These are phyloP conservation scores for Hirtodrosophila trivittata DNA, from an alignment of 2,888 invertebrate species.

Conservation along the genomic window DNA sequence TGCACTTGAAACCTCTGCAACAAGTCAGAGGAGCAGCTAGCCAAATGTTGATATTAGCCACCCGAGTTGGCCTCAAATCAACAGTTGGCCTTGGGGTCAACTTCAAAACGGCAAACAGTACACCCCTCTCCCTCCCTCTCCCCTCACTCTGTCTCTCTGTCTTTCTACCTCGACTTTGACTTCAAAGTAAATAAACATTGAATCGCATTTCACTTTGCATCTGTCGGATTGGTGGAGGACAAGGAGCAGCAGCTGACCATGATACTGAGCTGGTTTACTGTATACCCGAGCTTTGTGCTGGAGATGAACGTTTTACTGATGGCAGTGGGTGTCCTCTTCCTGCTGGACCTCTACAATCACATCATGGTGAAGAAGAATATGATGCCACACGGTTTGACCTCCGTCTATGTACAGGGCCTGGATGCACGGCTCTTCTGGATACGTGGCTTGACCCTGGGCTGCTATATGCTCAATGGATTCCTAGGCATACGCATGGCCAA, in stretches of 20 bases:
- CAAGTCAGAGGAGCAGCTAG: slow-evolving; percentile 41
- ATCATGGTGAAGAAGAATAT: not conserved
- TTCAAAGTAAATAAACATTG: slow-evolving; percentile 63
- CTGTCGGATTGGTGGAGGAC: not conserved
- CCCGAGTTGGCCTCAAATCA: slow-evolving; percentile 44
- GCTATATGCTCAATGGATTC: slow-evolving; percentile 19
- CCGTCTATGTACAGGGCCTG: slow-evolving; percentile 14
- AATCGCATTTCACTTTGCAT: slow-evolving; percentile 28
- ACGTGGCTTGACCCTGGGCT: slow-evolving; percentile 11
- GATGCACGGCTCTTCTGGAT: slow-evolving; percentile 18
- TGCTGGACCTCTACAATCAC: slow-evolving; percentile 46
- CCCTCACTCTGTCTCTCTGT: too few species aligned
- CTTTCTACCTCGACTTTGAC: slow-evolving; percentile 24
- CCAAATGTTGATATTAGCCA: slow-evolving; percentile 66
- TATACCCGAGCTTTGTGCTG: slow-evolving; percentile 38
- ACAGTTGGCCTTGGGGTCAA: slow-evolving; percentile 51
- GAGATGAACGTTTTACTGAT: slow-evolving; percentile 49
- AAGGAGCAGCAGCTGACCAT: slow-evolving; percentile 17
- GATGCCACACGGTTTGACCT: slow-evolving; percentile 4
- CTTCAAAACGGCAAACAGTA: slow-evolving; percentile 38
- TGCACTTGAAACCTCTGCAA: slow-evolving; percentile 64
- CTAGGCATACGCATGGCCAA: slow-evolving; percentile 50
- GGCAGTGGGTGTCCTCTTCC: slow-evolving; percentile 38
- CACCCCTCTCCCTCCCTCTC: too few species aligned
- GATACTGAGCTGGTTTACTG: not conserved